Evolutionary conservation across 2,113 vertebrate species (phyloP), one percentile per base, ranked within the genome.

Genomic region (Dolichallabes microphthalmus): DNA sequence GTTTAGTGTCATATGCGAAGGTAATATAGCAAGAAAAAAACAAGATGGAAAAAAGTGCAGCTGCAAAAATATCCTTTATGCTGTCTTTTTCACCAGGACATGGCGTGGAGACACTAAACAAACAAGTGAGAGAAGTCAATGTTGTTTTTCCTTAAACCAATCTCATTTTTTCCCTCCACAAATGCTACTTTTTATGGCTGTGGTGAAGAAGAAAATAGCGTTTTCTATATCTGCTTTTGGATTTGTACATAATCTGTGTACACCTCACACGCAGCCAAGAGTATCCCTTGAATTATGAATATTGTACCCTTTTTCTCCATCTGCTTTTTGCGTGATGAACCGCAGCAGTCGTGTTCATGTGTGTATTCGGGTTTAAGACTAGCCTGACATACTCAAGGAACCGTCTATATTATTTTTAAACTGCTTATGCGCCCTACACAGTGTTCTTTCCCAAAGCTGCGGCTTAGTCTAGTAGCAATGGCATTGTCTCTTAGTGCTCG

Each of bases 31-130:
- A 69, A 78, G 82, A 68, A 82, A 58, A 50, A 82, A 66, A 35
- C 13, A 77, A 19, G n/a, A 61, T 3, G 9, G 53, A 81, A 61
- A 82, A 82, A 52, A 39, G 39, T 79, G 45, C 15, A 30, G n/a
- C 87, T 83, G 85, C 86, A 88, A 91, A 91, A 91, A 94, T 91
- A 92, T 93, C 87, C 88, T 89, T 86, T 89, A 60, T 85, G 84
- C 30, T 63, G 82, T 87, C 71, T 80, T 84, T 84, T 84, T 76
- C 68, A 77, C 83, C 86, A 85, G 81, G 81, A 86, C 71, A 86
- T 71, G 30, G 45, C 25, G 39, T 85, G 52, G 83, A 86, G 58
- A 80, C 75, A 15, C 75, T 76, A 82, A 87, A 64, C 69, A 86
- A 88, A 84, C 45, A 53, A 86, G 50, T 85, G 64, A 88, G 85